Evolutionary conservation across 2,888 invertebrate species (phyloP), one percentile per base, ranked within the genome.

Genomic region (Dicyrtomina minuta): DNA sequence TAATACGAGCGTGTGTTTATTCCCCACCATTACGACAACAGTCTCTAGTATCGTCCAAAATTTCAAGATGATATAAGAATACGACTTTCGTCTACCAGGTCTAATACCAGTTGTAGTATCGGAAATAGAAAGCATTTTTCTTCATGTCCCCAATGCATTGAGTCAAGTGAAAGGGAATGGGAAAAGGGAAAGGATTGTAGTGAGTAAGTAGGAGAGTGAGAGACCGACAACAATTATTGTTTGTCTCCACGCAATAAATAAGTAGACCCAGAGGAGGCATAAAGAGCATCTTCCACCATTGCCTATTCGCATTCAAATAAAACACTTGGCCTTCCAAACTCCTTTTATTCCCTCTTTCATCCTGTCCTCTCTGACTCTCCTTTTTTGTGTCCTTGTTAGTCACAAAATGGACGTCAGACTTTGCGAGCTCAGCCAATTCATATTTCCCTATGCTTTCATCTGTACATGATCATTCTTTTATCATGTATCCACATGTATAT

Each of bases 191-290:
- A n/a, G n/a, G n/a, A n/a, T n/a, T n/a, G n/a, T n/a, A n/a, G 8
- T 15, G 26, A 22, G 41, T 5, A 20, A 41, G 24, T 13, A 20
- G 20, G 39, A 41, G 43, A 41, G 22, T 41, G 20, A 33, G 59
- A 43, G 59, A 59, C 39, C 41, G 41, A 53, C 53, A 74, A 74
- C 76, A 78, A 78, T 78, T 76, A 78, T 78, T 78, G 76, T 76
- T 78, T 75, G 75, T 75, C 75, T 76, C 74, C 72, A 75, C 75
- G 75, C 74, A 75, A 73, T 74, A 74, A 75, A 73, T 75, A 75
- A 76, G 75, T 75, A 72, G 71, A 71, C 78, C 78, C 78, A 69
- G 66, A 72, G 76, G 78, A 76, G 73, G 72, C 75, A 78, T 78
- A 76, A 77, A 78, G 72, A 72, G 74, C 70, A 51, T 75, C 72